Percentiles rank a stretch among this genome's conserved stretches.
Evolutionary conservation across 2,888 invertebrate genomes (phyloP).

Genomic region (Meiosimyza platycephala): DNA sequence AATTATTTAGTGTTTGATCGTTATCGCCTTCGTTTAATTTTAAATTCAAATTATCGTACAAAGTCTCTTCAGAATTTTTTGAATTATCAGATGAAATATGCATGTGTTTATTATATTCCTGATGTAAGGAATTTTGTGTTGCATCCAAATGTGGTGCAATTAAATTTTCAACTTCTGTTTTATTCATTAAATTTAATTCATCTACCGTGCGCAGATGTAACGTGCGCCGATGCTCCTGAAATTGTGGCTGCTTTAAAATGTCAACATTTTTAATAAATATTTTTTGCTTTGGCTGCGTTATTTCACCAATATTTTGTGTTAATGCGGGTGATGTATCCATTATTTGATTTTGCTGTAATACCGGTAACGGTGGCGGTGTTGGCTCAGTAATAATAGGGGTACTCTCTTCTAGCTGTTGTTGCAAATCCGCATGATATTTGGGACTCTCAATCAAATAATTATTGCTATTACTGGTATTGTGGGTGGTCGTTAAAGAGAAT

Average conservation of each 20-base stretch:
- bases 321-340: not conserved
- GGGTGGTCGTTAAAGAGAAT: slow-evolving; percentile 7
- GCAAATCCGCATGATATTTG: slow-evolving; percentile 31
- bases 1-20: slow-evolving; percentile 43
- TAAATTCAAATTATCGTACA: slow-evolving; percentile 19
- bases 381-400: slow-evolving; percentile 48
- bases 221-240: slow-evolving; percentile 56
- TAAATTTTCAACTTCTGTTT: slow-evolving; percentile 64
- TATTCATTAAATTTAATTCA: slow-evolving; percentile 66
- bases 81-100: slow-evolving; percentile 1
- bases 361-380: slow-evolving; percentile 42
- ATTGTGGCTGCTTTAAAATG: slow-evolving; percentile 58
- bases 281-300: slow-evolving; percentile 54
- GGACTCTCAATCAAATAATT: slow-evolving; percentile 39
- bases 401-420: slow-evolving; percentile 23
- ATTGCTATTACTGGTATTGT: slow-evolving; percentile 21
- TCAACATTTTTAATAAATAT: slow-evolving; percentile 64
- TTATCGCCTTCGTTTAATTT: slow-evolving; percentile 40
- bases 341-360: slow-evolving; percentile 9
- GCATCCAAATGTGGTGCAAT: slow-evolving; percentile 61
- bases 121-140: slow-evolving; percentile 13
- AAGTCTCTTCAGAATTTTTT: slow-evolving; percentile 13
- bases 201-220: slow-evolving; percentile 66
- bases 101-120: slow-evolving; percentile 22
- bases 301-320: slow-evolving; percentile 17